phyloP scores from a whole-genome alignment of 2,113 vertebrate species.

The Leiothrix lutea region DNA sequence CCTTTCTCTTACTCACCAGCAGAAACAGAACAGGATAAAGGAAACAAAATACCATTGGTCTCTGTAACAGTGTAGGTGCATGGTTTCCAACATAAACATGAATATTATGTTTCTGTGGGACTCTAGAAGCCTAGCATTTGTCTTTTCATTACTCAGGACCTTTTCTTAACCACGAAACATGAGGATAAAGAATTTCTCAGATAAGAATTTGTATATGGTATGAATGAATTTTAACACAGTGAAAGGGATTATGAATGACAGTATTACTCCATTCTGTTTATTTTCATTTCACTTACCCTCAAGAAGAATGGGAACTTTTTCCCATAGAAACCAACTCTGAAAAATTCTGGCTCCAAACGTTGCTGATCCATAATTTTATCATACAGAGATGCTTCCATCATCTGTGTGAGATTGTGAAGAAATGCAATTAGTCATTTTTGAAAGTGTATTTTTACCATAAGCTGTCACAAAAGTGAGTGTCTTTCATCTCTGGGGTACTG shows the following conservation, averaged over 20 bases:
- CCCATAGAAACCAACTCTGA: conserved; percentile 97
- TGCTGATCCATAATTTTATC: conserved; percentile 99
- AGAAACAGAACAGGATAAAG: neutral
- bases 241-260: neutral
- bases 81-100: neutral
- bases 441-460: neutral
- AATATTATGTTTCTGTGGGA: neutral
- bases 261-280: neutral
- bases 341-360: conserved; percentile 95
- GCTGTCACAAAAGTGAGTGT: neutral
- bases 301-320: conserved; percentile 99
- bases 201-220: neutral
- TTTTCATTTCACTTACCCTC: conserved; percentile 80
- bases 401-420: conserved; percentile 63
- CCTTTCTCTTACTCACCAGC: neutral
- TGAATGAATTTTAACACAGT: neutral
- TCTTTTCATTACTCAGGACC: neutral
- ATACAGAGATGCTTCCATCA: conserved; percentile 97
- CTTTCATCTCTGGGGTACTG: neutral
- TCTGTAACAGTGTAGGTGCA: neutral
- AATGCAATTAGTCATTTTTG: neutral
- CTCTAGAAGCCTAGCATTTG: neutral
- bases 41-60: neutral
- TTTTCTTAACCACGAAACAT: neutral
- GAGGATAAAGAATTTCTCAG: neutral